These are phyloP conservation scores for Caenorhabditis brenneri DNA, from an alignment of 1,140 invertebrate species.

Conservation along the genomic window DNA sequence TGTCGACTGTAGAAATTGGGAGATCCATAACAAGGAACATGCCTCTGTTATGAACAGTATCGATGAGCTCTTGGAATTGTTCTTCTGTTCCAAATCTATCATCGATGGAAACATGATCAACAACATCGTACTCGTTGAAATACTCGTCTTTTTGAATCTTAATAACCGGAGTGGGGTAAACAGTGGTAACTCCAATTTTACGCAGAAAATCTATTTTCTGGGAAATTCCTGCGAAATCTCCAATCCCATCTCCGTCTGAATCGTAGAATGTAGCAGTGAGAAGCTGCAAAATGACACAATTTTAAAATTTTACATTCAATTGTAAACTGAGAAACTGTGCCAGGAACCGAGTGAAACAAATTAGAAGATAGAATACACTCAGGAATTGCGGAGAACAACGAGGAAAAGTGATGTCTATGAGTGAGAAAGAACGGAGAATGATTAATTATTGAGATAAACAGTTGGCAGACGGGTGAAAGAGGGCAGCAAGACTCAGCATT, in stretches of 20 bases:
- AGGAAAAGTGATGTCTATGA: neutral
- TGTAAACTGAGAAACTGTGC: too few relatives aligned
- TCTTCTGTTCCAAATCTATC: slow-evolving; percentile 62
- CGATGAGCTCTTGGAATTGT: slow-evolving; percentile 62
- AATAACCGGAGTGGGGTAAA: slow-evolving; percentile 65
- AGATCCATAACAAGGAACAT: slow-evolving; percentile 60
- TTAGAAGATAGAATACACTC: too few relatives aligned
- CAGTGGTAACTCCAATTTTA: slow-evolving; percentile 62
- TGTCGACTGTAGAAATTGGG: slow-evolving; percentile 48
- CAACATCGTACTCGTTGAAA: slow-evolving; percentile 57
- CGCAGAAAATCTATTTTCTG: slow-evolving; percentile 66
- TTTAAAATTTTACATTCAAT: too few relatives aligned
- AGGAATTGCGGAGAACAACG: too few relatives aligned
- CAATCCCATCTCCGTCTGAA: slow-evolving; percentile 62
- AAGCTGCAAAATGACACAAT: slow-evolving; percentile 46
- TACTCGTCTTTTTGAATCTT: slow-evolving; percentile 57
- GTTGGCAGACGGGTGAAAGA: slow-evolving; percentile 33
- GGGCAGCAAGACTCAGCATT: neutral
- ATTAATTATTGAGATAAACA: slow-evolving; percentile 41
- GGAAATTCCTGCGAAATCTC: slow-evolving; percentile 64
- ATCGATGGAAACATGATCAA: slow-evolving; percentile 59
- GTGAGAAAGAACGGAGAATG: neutral
- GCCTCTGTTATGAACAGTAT: slow-evolving; percentile 60
- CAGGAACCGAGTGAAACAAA: too few relatives aligned
- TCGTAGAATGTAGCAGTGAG: slow-evolving; percentile 65